Base-by-base conservation (phyloP, 2,888 invertebrate genomes). In the Sinotaia quadrata region DNA sequence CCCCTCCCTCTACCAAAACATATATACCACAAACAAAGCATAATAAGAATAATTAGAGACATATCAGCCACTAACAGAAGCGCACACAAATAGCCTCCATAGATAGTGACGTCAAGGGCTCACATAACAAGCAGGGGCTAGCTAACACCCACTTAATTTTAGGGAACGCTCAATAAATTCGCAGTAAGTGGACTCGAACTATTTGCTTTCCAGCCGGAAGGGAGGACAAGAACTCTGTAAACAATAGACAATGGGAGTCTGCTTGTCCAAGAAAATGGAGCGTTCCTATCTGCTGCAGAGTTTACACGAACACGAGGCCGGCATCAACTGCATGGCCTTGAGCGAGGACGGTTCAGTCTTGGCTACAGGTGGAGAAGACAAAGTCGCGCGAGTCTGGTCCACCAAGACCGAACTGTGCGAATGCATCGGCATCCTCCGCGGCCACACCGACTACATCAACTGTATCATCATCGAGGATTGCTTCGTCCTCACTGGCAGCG, bases 301-400 rank as follows among this genome's bases (percentile, higher is more conserved):
- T 8, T 75, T 88, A 5, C 77, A 72, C 0, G 89, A 89, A 18
- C 89, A 90, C 76, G 85, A 85, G 49, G 83, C 83, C 3, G 89
- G 89, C 12, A 88, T 90, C 75, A 90, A 90, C 80, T 90, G 89
- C 76, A 88, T 90, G 87, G 87, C 88, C 1, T 78, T 90, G 3
- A 89, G 89, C 67, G 89, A 89, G 66, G 90, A 90, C 76, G 86
- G 86, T 3, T 89, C 89, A 12, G 86, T 90, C 1, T 78, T 90
- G 44, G 88, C 88, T 0, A 89, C 90, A 2, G 90, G 90, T 10
- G 88, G 89, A 29, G 90, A 90, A 69, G 90, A 90, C 77, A 83
- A 83, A 72, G 89, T 88, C 0, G 87, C 87, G 2, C 76, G 89
- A 29, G 83, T 90, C 66, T 90, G 90, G 90, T 88, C 88, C 69